Percentiles rank a stretch among this genome's conserved stretches.
phyloP scores from a whole-genome alignment of 1,140 invertebrate genomes.

The Potamilus streckersoni region DNA sequence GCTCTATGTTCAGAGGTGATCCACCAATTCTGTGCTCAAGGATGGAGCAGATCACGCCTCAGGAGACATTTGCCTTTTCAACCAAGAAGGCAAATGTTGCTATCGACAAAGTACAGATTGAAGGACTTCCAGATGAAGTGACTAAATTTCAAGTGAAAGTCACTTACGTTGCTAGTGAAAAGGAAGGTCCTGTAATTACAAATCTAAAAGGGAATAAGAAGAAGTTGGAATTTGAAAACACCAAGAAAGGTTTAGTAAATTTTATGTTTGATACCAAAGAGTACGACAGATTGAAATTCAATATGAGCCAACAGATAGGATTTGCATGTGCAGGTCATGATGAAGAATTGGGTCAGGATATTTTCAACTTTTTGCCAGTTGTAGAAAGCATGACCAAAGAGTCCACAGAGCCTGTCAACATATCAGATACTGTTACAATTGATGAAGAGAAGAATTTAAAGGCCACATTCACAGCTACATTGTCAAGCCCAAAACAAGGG shows the following conservation, averaged over 20 bases:
- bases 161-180: slow-evolving; percentile 42
- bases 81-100: slow-evolving; percentile 50
- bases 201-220: slow-evolving; percentile 40
- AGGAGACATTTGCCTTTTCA: slow-evolving; percentile 39
- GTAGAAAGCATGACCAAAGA: slow-evolving; percentile 34
- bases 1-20: slow-evolving; percentile 65
- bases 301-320: slow-evolving; percentile 27
- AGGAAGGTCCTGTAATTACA: slow-evolving; percentile 41
- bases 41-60: slow-evolving; percentile 36
- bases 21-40: slow-evolving; percentile 50
- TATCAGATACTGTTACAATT: slow-evolving; percentile 29
- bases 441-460: slow-evolving; percentile 36
- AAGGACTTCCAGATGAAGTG: slow-evolving; percentile 41
- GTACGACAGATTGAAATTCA: slow-evolving; percentile 43
- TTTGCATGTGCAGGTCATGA: slow-evolving; percentile 30
- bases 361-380: slow-evolving; percentile 37
- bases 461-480: slow-evolving; percentile 32
- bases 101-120: slow-evolving; percentile 46
- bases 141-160: slow-evolving; percentile 51
- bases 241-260: slow-evolving; percentile 34
- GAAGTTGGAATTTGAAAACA: slow-evolving; percentile 40
- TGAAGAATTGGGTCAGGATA: slow-evolving; percentile 36
- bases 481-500: slow-evolving; percentile 44
- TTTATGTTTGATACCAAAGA: slow-evolving; percentile 49
- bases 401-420: slow-evolving; percentile 5